Evolutionary conservation across 1,140 invertebrate species (phyloP).

Genomic region (Tetraneura akinire): DNA sequence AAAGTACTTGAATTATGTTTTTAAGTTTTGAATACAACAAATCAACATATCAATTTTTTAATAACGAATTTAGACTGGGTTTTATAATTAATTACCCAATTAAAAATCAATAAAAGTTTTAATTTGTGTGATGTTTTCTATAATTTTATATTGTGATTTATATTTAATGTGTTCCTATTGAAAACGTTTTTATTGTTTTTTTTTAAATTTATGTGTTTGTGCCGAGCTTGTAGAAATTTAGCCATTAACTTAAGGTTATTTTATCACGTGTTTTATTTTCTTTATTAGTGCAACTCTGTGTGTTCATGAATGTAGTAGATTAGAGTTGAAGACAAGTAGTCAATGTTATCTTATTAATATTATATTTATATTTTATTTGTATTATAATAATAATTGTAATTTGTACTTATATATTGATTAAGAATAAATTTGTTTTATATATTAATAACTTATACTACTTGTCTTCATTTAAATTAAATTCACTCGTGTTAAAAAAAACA

Average conservation of each 20-base stretch:
- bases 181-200: neutral
- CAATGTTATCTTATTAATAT: neutral
- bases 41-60: too few relatives aligned
- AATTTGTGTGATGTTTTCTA: too few relatives aligned
- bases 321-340: neutral
- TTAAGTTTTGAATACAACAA: too few relatives aligned
- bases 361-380: neutral
- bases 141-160: neutral
- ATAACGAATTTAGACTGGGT: neutral
- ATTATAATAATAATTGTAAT: too few relatives aligned
- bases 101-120: neutral
- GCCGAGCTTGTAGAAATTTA: slow-evolving; percentile 18
- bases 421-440: too few relatives aligned
- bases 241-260: slow-evolving; percentile 4
- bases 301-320: neutral
- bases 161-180: slow-evolving; percentile 10
- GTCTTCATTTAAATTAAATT: neutral
- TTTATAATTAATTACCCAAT: neutral
- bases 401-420: too few relatives aligned
- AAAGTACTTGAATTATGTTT: too few relatives aligned
- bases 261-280: neutral
- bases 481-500: neutral
- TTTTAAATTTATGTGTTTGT: neutral
- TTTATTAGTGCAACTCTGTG: neutral
- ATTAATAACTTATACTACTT: neutral